Percentiles rank a stretch among this genome's conserved stretches.
Evolutionary conservation across 2,888 invertebrate species (phyloP).

Genomic region (Drosophila buzzatii): DNA sequence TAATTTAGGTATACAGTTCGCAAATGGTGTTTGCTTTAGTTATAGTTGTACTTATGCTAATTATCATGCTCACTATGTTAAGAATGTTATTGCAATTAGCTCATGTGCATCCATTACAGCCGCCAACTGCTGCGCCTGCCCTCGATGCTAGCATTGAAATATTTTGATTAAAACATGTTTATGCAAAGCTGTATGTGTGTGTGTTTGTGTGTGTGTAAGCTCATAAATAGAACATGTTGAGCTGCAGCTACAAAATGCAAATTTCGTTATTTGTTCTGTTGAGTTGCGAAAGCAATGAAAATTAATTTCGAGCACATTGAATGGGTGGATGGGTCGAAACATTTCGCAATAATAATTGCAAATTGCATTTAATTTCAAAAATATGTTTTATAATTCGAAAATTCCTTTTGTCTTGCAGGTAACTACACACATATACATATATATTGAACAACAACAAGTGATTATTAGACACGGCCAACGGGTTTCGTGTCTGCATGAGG

Average conservation of each 20-base stretch:
- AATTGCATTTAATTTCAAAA: conserved; percentile 21
- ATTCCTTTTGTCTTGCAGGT: conserved; percentile 54
- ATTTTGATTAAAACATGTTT: conserved; percentile 20
- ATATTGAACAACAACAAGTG: background rate
- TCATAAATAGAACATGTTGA: conserved; percentile 3
- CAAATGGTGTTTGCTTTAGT: conserved; percentile 1
- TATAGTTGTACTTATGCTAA: background rate
- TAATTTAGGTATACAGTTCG: background rate
- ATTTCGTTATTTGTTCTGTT: conserved; percentile 2
- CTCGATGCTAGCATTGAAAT: conserved; percentile 5
- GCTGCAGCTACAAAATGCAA: conserved; percentile 11
- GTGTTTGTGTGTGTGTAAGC: background rate
- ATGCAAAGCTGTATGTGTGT: background rate
- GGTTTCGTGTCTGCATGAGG: conserved; percentile 1
- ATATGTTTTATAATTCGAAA: conserved; percentile 23
- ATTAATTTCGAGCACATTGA: conserved; percentile 8
- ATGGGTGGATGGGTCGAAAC: background rate
- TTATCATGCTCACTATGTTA: conserved; percentile 8
- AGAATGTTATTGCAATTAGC: conserved; percentile 19
- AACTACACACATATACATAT: conserved; percentile 18
- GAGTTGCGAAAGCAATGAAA: conserved; percentile 10
- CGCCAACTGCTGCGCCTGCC: background rate
- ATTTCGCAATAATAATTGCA: background rate
- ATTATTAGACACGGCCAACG: background rate
- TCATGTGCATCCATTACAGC: background rate